phyloP scores from a whole-genome alignment of 2,113 vertebrate genomes.

The Bambusicola thoracicus region DNA sequence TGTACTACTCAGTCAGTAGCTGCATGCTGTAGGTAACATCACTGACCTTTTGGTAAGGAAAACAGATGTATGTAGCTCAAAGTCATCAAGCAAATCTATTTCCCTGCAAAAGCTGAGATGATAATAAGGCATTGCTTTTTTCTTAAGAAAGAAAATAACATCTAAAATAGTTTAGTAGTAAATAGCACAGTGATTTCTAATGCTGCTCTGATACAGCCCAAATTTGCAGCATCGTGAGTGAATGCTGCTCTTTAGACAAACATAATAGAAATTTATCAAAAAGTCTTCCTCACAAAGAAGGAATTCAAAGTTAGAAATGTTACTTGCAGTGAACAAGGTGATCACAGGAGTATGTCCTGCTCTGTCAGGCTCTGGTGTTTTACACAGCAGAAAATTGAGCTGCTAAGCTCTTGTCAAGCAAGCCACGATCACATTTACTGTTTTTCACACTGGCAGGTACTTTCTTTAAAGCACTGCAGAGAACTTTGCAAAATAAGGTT shows the following conservation, averaged over 20 bases:
- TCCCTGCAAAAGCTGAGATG: neutral
- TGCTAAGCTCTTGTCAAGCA: neutral
- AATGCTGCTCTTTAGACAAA: neutral
- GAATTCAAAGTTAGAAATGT: neutral
- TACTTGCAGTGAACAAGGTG: neutral
- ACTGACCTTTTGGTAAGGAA: neutral
- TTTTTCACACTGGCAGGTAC: neutral
- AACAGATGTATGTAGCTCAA: neutral
- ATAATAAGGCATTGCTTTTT: neutral
- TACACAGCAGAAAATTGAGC: neutral
- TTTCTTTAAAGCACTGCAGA: neutral
- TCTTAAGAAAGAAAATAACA: neutral
- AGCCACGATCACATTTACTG: neutral
- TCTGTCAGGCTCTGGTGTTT: neutral
- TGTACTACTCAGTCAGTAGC: neutral
- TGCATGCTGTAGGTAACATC: neutral
- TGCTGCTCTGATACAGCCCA: neutral
- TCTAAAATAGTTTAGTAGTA: neutral
- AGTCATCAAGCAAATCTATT: neutral
- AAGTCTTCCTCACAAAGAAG: neutral
- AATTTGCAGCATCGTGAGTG: neutral
- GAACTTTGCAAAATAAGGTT: neutral
- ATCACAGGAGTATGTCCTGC: rapidly evolving
- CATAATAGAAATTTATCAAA: rapidly evolving
- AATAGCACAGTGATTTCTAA: neutral